Evolutionary conservation across 2,888 invertebrate genomes (phyloP), one percentile per base, ranked within the genome.

Genomic region (Entomobrya proxima): DNA sequence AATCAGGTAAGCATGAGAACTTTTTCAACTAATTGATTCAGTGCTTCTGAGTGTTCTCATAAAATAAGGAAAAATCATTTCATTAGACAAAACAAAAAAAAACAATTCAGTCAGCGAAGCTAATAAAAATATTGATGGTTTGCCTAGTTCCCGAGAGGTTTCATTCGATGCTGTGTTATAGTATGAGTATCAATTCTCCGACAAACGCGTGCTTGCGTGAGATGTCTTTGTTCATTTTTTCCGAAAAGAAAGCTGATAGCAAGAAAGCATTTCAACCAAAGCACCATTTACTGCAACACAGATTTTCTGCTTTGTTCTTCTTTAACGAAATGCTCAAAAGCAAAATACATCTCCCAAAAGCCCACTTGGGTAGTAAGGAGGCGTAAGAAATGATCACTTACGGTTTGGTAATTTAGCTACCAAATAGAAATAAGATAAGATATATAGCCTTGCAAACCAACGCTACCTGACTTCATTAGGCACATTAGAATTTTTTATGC

Each of bases 1-100:
- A 75, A 72, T 76, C 76, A 83, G 83, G 83, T 83, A 83, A 83
- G 83, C 75, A 72, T 15, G 27, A 35, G 30, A 80, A 37, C 44
- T 11, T 52, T 55, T 27, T 9, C 24, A 27, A 47, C 44, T 78
- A 18, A 32, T 32, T 21, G n/a, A 3, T 24, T n/a, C 37, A 64
- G 76, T 77, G 77, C 24, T 72, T 74, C 15, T 72, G 72, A 47
- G 72, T 37, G 18, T n/a, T 37, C 18, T 18, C n/a, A 24, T n/a
- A 27, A 47, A 24, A 47, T 9, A 18, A 11, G 15, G 18, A n/a
- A 47, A 47, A 72, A 47, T 72, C 24, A 47, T 47, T 47, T 37
- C 75, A 55, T 47, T 75, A n/a, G 15, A 4, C 40, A 13, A 21
- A n/a, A n/a, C n/a, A n/a, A n/a, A n/a, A n/a, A n/a, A n/a, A 35